These are phyloP conservation scores for Neodontobutis hainanensis DNA, from an alignment of 2,113 vertebrate species.

Conservation along the genomic window DNA sequence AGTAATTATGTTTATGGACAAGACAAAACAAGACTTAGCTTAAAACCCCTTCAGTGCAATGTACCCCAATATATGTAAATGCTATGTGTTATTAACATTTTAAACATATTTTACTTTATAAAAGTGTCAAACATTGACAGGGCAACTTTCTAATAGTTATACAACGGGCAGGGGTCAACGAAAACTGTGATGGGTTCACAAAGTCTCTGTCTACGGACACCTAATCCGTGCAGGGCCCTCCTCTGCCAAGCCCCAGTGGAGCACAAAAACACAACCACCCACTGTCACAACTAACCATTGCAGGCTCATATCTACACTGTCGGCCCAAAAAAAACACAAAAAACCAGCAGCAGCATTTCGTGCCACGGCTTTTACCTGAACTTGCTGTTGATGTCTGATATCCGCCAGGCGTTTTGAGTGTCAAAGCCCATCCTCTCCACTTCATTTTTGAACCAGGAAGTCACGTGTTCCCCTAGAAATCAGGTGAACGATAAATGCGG, in stretches of 20 bases:
- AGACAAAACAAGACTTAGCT: too few species aligned
- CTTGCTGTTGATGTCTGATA: conserved; percentile 97
- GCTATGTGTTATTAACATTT: too few species aligned
- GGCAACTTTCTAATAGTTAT: too few species aligned
- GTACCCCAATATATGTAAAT: too few species aligned
- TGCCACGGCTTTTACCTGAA: conserved; percentile 83
- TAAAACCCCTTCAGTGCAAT: too few species aligned
- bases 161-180: background rate
- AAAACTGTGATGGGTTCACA: conserved; percentile 47
- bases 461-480: conserved; percentile 90
- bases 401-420: conserved; percentile 97
- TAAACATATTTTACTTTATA: too few species aligned
- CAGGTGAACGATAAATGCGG: conserved; percentile 40
- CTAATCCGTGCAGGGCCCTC: conserved; percentile 53
- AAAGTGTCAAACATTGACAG: too few species aligned
- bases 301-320: conserved; percentile 25
- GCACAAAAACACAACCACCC: conserved; percentile 55
- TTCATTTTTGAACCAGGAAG: conserved; percentile 94
- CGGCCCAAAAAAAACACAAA: conserved; percentile 36
- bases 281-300: conserved; percentile 21
- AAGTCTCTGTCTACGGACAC: conserved; percentile 56
- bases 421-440: conserved; percentile 98
- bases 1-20: too few species aligned
- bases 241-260: conserved; percentile 37
- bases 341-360: conserved; percentile 19